These are phyloP conservation scores for Sinotaia quadrata DNA, from an alignment of 2,888 invertebrate genomes.

Conservation along the genomic window DNA sequence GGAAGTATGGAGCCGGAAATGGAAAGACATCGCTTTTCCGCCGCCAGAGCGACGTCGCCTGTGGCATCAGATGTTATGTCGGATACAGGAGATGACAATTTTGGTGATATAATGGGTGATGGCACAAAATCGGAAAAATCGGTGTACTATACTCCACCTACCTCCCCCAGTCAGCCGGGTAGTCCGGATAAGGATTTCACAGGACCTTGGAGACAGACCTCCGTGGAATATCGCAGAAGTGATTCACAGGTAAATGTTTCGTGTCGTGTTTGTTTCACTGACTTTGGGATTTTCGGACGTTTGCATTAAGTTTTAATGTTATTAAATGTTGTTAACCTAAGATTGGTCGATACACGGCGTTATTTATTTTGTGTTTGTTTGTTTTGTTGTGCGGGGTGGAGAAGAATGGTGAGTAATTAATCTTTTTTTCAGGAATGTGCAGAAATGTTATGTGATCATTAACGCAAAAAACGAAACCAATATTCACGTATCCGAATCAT, in stretches of 20 bases:
- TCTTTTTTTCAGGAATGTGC: no score
- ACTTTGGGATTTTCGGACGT: no score
- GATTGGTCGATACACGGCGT: no score
- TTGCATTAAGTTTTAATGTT: no score
- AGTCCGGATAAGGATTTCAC: slow-evolving; percentile 22
- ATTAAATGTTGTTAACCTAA: no score
- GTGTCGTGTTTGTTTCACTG: no score
- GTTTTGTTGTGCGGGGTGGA: no score
- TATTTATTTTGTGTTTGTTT: no score
- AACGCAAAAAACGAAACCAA: no score
- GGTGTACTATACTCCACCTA: slow-evolving; percentile 41
- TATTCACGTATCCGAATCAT: no score
- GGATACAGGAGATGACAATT: slow-evolving; percentile 18
- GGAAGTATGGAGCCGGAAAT: not conserved
- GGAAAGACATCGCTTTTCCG: not conserved
- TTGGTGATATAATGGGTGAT: not conserved
- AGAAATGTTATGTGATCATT: no score
- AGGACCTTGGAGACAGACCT: not conserved
- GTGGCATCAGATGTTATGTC: slow-evolving; percentile 7
- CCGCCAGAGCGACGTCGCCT: not conserved
- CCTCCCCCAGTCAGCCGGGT: slow-evolving; percentile 33
- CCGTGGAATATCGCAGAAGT: slow-evolving; percentile 13
- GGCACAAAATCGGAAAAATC: slow-evolving; percentile 31
- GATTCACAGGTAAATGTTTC: slow-evolving; percentile 22
- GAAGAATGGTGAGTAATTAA: no score